Base-by-base conservation (phyloP, 2,888 invertebrate genomes). In the Dryobota labecula region DNA sequence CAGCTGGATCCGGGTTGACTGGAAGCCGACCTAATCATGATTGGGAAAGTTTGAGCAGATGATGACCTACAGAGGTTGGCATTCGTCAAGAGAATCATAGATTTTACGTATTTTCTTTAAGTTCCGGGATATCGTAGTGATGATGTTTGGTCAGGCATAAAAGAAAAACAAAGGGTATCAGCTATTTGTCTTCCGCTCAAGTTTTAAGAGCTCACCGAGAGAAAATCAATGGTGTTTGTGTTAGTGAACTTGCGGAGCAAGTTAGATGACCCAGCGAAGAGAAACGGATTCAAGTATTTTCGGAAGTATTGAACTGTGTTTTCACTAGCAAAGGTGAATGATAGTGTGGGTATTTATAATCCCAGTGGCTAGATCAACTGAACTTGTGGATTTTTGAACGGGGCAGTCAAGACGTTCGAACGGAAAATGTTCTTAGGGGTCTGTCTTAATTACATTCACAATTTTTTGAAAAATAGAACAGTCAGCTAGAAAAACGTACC, bases 151-250 rank as follows among this genome's bases (percentile, higher is more conserved):
- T 62, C 58, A 70, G 49, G 38, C 30, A 41, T 66, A 68, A 67
- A 83, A 83, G 74, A 72, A 74, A 79, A 78, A 80, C 57, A 84
- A 74, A 63, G 11, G 47, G 27, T 56, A 66, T 78, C 58, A 74
- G 80, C 43, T 80, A 70, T 84, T 84, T 83, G 64, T 76, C 67
- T 85, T 75, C 11, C 24, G n/a, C 6, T 69, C 57, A 83, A 83
- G 73, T 78, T 80, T 73, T 56, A 75, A 79, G 69, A 79, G 63
- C 49, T 60, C 51, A 70, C 54, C 27, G 36, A 45, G 57, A 58
- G 68, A 62, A 78, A 80, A 83, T 79, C 80, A 83, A 83, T 74
- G 74, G 62, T 79, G 75, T 81, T 81, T 81, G 65, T 72, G 43
- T 80, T 79, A 27, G 45, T 58, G 13, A 83, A 80, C 67, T 80